These are phyloP conservation scores for Apis laboriosa DNA, from an alignment of 1,140 invertebrate species.

Conservation along the genomic window DNA sequence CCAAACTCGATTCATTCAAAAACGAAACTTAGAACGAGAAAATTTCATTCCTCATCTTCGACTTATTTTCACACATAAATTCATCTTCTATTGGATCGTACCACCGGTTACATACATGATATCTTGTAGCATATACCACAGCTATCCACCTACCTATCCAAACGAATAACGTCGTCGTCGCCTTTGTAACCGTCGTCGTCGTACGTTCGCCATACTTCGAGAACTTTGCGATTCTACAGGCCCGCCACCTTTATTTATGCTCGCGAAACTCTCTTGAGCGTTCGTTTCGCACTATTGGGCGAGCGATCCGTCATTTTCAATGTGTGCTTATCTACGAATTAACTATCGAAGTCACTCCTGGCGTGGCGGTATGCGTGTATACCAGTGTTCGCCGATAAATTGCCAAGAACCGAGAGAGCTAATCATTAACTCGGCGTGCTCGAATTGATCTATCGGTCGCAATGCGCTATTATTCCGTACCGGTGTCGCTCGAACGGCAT, in stretches of 20 bases:
- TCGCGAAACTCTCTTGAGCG: conserved; percentile 45
- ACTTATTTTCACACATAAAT: no score
- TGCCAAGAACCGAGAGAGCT: conserved; percentile 49
- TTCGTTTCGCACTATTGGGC: conserved; percentile 32
- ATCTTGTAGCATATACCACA: no score
- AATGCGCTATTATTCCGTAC: conserved; percentile 42
- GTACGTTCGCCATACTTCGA: conserved; percentile 16
- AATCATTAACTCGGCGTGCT: conserved; percentile 47
- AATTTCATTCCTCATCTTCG: no score
- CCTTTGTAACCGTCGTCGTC: conserved; percentile 10
- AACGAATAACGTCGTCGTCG: conserved; percentile 12
- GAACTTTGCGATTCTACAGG: conserved; percentile 55
- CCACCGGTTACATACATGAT: no score
- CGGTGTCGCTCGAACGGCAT: conserved; percentile 26
- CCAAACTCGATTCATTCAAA: no score
- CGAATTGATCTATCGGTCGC: conserved; percentile 52
- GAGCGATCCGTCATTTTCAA: conserved; percentile 54
- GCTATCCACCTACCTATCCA: conserved; percentile 40
- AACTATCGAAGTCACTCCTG: conserved; percentile 51
- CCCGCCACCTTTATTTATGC: conserved; percentile 61
- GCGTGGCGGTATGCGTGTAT: background rate
- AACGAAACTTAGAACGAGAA: no score
- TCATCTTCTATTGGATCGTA: no score
- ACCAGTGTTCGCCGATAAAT: conserved; percentile 42
- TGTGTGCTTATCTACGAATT: conserved; percentile 53